Conservation (phyloP, 2,797 vertebrate genomes). For the Amphiprion clarkii region DNA sequence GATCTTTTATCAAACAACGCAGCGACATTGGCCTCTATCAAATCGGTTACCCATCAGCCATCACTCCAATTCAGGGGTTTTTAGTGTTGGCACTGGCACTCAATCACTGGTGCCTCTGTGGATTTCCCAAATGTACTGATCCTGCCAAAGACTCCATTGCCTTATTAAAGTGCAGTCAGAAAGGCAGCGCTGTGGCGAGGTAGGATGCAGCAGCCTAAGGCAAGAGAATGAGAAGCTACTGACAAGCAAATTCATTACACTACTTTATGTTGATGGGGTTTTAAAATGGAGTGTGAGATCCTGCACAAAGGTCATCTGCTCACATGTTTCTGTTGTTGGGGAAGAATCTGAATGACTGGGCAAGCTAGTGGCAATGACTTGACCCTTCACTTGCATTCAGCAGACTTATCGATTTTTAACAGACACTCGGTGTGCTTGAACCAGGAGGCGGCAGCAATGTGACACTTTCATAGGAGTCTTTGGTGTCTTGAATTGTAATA, state of each 20-base stretch:
- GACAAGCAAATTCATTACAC: constrained; percentile 74
- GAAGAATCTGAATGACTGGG: constrained; percentile 51
- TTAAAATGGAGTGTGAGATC: constrained; percentile 66
- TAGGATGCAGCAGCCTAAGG: constrained; percentile 30
- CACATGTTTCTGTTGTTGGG: constrained; percentile 40
- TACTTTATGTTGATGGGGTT: constrained; percentile 67
- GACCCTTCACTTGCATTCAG: constrained; percentile 46
- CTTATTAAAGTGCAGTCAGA: constrained; percentile 78
- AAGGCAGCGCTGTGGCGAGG: constrained; percentile 29
- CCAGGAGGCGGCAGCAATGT: constrained; percentile 4
- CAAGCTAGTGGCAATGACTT: constrained; percentile 24
- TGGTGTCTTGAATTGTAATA: neutral
- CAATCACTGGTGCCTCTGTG: constrained; percentile 67
- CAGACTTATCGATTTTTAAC: constrained; percentile 63
- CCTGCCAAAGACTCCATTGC: constrained; percentile 83
- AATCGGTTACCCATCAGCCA: constrained; percentile 71
- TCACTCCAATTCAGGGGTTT: constrained; percentile 56
- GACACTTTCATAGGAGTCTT: constrained; percentile 15
- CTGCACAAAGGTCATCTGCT: constrained; percentile 63
- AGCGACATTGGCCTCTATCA: constrained; percentile 63
- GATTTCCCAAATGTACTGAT: constrained; percentile 69
- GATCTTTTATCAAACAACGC: constrained; percentile 57
- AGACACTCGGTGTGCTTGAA: constrained; percentile 36
- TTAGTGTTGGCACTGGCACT: constrained; percentile 59
- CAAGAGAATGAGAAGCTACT: constrained; percentile 46